These are phyloP conservation scores for Eospalax fontanierii DNA, from an alignment of 2,797 vertebrate genomes.

Conservation along the genomic window DNA sequence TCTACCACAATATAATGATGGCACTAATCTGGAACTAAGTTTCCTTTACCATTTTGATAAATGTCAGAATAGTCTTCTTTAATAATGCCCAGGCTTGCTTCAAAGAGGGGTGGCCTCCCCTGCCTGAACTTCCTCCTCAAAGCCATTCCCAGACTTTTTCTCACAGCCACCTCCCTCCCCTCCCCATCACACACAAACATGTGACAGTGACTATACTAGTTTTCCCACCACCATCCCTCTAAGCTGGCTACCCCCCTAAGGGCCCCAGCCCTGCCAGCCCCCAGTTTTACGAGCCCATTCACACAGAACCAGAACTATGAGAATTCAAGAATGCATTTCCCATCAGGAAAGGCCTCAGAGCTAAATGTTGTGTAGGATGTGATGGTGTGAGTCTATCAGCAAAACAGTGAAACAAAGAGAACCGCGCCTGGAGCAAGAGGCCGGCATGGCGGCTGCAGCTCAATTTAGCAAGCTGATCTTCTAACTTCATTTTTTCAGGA, in stretches of 20 bases:
- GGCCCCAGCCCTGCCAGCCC: not conserved
- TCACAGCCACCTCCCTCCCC: not conserved
- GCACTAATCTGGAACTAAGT: not conserved
- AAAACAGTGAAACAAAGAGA: not conserved
- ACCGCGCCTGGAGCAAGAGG: not conserved
- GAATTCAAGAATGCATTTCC: slow-evolving; percentile 55
- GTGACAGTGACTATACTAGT: not conserved
- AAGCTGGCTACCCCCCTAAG: not conserved
- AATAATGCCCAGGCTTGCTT: not conserved
- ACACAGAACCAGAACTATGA: not conserved
- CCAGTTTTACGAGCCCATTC: slow-evolving; percentile 21
- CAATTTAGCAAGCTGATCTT: slow-evolving; percentile 72
- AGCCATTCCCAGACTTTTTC: not conserved
- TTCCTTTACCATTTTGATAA: not conserved
- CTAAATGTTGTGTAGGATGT: slow-evolving; percentile 65
- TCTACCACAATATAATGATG: not conserved
- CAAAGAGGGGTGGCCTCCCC: not conserved
- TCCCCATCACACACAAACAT: not conserved
- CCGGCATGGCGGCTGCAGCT: slow-evolving; percentile 71
- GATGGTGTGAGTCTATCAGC: slow-evolving; percentile 15
- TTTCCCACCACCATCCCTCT: not conserved
- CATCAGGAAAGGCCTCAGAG: slow-evolving; percentile 56
- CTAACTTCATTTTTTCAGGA: slow-evolving; percentile 69
- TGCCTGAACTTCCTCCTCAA: not conserved
- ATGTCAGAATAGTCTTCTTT: slow-evolving; percentile 16